Evolutionary conservation across 2,888 invertebrate genomes (phyloP).

Genomic region (Tethea ocularis): DNA sequence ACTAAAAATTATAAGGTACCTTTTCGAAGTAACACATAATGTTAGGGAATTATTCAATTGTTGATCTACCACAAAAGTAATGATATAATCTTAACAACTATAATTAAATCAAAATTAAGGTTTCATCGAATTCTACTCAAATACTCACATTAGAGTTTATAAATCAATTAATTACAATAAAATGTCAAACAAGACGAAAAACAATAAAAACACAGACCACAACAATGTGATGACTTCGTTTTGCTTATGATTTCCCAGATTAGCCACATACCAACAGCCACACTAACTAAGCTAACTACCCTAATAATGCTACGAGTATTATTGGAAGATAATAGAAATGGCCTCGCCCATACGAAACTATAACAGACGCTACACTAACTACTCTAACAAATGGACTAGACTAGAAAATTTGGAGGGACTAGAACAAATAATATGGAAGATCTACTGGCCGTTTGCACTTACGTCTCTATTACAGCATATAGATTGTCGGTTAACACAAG

Average conservation of each 20-base stretch:
- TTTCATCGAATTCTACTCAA: too few species aligned
- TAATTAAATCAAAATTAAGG: too few species aligned
- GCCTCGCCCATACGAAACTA: conserved; percentile 74
- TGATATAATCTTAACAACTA: too few species aligned
- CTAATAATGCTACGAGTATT: conserved; percentile 67
- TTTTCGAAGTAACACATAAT: too few species aligned
- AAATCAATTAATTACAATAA: neutral
- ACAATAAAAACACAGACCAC: too few species aligned
- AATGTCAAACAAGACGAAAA: neutral
- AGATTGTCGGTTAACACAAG: neutral
- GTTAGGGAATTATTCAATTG: too few species aligned
- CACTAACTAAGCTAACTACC: conserved; percentile 53
- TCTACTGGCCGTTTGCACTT: conserved; percentile 38
- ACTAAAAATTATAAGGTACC: too few species aligned
- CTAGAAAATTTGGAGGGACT: conserved; percentile 77
- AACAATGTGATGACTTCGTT: too few species aligned
- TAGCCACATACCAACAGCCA: conserved; percentile 26
- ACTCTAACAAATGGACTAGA: conserved; percentile 47
- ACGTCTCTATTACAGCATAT: neutral
- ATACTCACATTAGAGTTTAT: too few species aligned
- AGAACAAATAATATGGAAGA: conserved; percentile 64
- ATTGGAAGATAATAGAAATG: conserved; percentile 71
- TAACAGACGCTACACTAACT: conserved; percentile 59
- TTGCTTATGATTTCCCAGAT: neutral
- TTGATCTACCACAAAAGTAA: too few species aligned